Conservation (phyloP, 2,888 invertebrate genomes). For the Thereva unica region DNA sequence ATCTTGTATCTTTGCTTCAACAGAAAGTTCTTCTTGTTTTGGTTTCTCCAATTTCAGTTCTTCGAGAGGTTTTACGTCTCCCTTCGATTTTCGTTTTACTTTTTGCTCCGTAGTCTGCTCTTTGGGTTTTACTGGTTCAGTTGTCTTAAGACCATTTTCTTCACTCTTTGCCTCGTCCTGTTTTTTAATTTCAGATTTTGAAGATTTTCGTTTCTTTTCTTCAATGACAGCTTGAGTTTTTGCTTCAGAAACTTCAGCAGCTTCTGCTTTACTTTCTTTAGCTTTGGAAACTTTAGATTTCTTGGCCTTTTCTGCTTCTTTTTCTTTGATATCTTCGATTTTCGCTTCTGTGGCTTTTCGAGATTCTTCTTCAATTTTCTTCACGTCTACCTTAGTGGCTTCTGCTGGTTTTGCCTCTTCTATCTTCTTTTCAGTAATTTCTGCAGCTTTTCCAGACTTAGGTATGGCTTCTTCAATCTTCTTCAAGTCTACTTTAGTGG, state of each 20-base stretch:
- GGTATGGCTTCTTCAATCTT: neutral
- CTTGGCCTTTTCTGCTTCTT: conserved; percentile 37
- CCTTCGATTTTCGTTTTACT: too few species aligned
- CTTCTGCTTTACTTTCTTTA: neutral
- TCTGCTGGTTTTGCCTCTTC: neutral
- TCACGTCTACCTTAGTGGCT: conserved; percentile 34
- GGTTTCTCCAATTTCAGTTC: too few species aligned
- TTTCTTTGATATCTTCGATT: conserved; percentile 42
- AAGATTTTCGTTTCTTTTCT: conserved; percentile 12
- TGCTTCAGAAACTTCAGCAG: conserved; percentile 6
- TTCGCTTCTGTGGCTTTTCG: conserved; percentile 21
- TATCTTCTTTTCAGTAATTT: neutral
- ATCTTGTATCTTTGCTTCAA: too few species aligned
- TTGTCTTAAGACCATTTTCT: neutral
- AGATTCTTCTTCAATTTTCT: conserved; percentile 3
- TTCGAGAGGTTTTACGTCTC: too few species aligned
- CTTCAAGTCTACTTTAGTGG: neutral
- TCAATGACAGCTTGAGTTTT: conserved; percentile 34
- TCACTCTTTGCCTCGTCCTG: neutral
- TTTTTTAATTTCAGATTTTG: conserved; percentile 6
- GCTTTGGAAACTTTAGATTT: neutral
- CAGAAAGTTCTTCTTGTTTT: too few species aligned
- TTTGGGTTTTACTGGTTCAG: too few species aligned
- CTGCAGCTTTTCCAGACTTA: too few species aligned
- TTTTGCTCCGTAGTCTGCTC: too few species aligned